Evolutionary conservation across 1,140 invertebrate genomes (phyloP).

Genomic region (Asbolus verrucosus): DNA sequence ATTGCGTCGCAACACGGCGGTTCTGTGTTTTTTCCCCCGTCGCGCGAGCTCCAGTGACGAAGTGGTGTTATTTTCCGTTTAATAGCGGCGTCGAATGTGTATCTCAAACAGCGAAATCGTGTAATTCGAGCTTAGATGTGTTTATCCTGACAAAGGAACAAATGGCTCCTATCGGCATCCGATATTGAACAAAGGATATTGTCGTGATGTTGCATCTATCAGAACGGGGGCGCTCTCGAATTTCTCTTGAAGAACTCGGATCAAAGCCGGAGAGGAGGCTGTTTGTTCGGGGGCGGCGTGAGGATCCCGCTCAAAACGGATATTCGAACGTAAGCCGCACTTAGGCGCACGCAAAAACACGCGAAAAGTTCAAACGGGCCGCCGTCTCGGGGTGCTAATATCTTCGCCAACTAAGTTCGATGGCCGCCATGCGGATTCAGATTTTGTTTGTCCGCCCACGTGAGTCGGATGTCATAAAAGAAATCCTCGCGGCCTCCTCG

Average conservation of each 20-base stretch:
- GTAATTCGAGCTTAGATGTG: slow-evolving; percentile 33
- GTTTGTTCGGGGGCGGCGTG: slow-evolving; percentile 27
- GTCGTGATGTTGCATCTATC: slow-evolving; percentile 37
- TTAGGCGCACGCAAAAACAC: not conserved
- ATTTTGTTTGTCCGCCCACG: too few relatives aligned
- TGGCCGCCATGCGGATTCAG: too few relatives aligned
- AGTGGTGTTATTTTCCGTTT: not conserved
- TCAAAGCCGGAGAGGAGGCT: slow-evolving; percentile 6
- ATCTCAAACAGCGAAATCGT: not conserved
- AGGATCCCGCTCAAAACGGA: slow-evolving; percentile 16
- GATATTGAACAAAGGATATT: slow-evolving; percentile 38
- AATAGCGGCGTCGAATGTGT: not conserved
- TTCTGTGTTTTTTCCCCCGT: too few relatives aligned
- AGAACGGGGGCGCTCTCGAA: slow-evolving; percentile 29
- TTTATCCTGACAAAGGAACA: slow-evolving; percentile 37
- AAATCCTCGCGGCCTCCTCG: too few relatives aligned
- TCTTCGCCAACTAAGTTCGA: slow-evolving; percentile 2
- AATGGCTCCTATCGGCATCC: slow-evolving; percentile 33
- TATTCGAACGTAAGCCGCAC: slow-evolving; percentile 16
- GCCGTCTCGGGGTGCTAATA: slow-evolving; percentile 8
- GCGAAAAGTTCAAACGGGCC: not conserved
- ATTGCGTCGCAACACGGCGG: too few relatives aligned
- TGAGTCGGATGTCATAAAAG: too few relatives aligned
- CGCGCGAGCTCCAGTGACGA: too few relatives aligned
- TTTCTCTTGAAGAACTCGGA: slow-evolving; percentile 29